These are phyloP conservation scores for Margaritifera margaritifera DNA, from an alignment of 2,888 invertebrate species.

Conservation along the genomic window DNA sequence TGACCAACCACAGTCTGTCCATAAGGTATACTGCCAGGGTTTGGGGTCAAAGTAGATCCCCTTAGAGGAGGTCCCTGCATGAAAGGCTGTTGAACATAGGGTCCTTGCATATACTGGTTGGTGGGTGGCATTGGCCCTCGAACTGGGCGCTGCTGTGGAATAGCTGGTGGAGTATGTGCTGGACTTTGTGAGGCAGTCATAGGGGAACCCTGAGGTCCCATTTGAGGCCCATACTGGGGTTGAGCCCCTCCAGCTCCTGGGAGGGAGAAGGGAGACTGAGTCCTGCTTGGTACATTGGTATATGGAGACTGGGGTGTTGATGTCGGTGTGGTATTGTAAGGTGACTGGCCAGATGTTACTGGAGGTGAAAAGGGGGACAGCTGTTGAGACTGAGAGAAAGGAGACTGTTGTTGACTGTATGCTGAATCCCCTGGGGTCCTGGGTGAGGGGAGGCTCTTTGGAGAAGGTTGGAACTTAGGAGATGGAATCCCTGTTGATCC, in stretches of 20 bases:
- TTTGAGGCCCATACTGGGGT: conserved; percentile 30
- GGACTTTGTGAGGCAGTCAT: conserved; percentile 40
- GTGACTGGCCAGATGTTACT: conserved; percentile 35
- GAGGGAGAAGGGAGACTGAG: conserved; percentile 52
- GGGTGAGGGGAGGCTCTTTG: conserved; percentile 62
- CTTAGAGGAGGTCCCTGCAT: conserved; percentile 40
- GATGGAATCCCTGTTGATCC: conserved; percentile 52
- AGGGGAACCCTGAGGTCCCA: conserved; percentile 39
- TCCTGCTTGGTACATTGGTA: conserved; percentile 31
- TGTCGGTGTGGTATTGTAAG: conserved; percentile 35
- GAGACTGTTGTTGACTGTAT: conserved; percentile 54
- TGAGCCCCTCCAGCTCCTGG: conserved; percentile 36
- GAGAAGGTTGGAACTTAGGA: conserved; percentile 57
- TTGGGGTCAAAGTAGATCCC: conserved; percentile 34
- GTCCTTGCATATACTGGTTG: conserved; percentile 55
- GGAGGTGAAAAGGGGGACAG: conserved; percentile 60
- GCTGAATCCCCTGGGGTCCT: conserved; percentile 62
- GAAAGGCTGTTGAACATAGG: conserved; percentile 40
- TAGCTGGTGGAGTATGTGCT: conserved; percentile 51
- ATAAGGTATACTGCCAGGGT: conserved; percentile 46
- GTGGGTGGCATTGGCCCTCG: conserved; percentile 52
- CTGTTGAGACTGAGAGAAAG: conserved; percentile 53
- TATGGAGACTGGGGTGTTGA: conserved; percentile 60
- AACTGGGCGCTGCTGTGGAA: conserved; percentile 52
- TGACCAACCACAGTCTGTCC: conserved; percentile 39